These are phyloP conservation scores for Xyrauchen texanus DNA, from an alignment of 2,113 vertebrate species.

Conservation along the genomic window DNA sequence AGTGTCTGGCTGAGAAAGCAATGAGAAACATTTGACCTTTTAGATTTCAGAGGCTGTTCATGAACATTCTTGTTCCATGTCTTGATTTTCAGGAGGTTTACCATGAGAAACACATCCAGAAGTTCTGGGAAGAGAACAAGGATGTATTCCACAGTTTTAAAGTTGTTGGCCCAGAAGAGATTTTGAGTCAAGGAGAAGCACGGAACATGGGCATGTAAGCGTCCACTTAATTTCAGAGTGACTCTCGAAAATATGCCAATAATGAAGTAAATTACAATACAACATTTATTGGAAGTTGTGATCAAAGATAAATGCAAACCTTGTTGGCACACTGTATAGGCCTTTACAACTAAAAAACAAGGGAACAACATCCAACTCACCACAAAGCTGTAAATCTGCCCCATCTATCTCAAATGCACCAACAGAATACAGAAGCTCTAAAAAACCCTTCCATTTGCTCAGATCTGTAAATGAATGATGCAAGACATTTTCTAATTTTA, in stretches of 20 bases:
- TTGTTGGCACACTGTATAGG: too few relatives aligned
- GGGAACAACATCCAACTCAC: not conserved
- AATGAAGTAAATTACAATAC: constrained; percentile 23
- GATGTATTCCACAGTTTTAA: constrained; percentile 83
- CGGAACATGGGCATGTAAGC: constrained; percentile 98
- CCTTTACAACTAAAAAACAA: constrained; percentile 1
- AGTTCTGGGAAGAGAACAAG: constrained; percentile 90
- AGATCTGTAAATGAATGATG: not conserved
- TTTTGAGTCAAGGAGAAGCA: constrained; percentile 91
- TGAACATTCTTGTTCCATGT: not conserved
- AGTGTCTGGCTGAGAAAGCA: constrained; percentile 64
- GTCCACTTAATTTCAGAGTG: not conserved
- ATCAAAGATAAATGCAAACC: constrained; percentile 10
- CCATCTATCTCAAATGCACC: not conserved
- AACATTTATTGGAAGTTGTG: not conserved
- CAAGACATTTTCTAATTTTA: too few relatives aligned
- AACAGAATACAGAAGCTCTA: not conserved
- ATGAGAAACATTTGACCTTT: not conserved
- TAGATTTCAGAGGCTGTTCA: constrained; percentile 5
- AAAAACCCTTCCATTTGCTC: constrained; percentile 1
- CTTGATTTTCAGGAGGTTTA: constrained; percentile 85
- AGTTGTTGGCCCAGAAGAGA: constrained; percentile 95
- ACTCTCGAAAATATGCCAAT: constrained; percentile 22
- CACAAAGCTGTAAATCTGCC: not conserved
- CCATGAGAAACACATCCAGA: constrained; percentile 95